Base-by-base conservation (phyloP, 1,140 invertebrate species). In the Euborellia annulipes region DNA sequence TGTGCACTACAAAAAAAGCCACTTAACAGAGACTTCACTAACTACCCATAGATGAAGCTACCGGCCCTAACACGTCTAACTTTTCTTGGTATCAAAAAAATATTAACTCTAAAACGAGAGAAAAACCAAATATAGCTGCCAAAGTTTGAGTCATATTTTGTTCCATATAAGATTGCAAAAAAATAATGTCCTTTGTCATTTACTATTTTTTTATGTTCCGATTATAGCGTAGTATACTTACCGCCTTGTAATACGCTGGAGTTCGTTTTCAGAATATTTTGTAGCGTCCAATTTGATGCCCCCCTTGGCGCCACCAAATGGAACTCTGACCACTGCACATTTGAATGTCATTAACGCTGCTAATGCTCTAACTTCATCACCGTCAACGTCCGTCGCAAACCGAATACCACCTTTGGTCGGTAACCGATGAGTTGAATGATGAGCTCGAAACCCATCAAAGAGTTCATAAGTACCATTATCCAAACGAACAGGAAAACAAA, bases 261-360 rank as follows among this genome's bases (percentile, higher is more conserved):
- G 63, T 61, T 93, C 86, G 43, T 69, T 65, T 3, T 76, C 75
- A 1, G 76, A 75, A 58, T 85, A 92, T 7, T 81, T 72, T 30
- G 71, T 74, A 0, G 87, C 85, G 56, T 91, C 73, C 32, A 93
- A 89, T 51, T 78, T 76, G 1, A 93, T 69, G n/a, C 87, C 88
- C 45, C 85, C 89, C 61, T 91, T 89, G 8, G 83, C 76, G 3
- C 86, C 86, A 37, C 76, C 76, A 54, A 78, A 79, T 1, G 86
- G 85, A 3, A 90, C 77, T 59, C 82, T 85, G 4, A 86, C 79
- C 52, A 81, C 84, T 22, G 86, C 84, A 49, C 69, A 71, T 54
- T 77, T 76, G 63, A 85, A 91, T 0, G 88, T 88, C 82, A 91
- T 90, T 40, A 94, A 62, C 2, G 83, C 75, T 9, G 86, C 79